Evolutionary conservation across 2,797 vertebrate species (phyloP), one percentile per base, ranked within the genome.

Genomic region (Acrocephalus scirpaceus): DNA sequence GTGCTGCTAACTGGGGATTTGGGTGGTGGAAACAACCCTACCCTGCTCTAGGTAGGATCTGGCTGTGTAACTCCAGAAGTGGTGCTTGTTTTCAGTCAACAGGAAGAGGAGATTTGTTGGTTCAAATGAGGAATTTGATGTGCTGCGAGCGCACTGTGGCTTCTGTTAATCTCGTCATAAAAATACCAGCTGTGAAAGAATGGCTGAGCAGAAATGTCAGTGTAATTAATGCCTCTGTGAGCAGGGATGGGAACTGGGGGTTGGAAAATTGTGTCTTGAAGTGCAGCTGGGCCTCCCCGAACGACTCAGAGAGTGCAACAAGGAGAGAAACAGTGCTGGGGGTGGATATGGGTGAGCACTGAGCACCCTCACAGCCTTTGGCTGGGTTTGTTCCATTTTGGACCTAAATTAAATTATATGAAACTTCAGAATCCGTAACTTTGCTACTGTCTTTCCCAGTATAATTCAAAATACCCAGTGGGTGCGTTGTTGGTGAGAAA

Each of bases 111-210:
- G 77, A 72, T 93, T 42, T 82, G 57, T 87, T 75, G n/a, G 53
- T 25, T 87, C 26, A 86, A 23, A 53, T 2, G 45, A 45, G 42
- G 74, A 64, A 32, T 58, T 83, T 47, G 50, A 19, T n/a, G 60
- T 44, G 77, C 83, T 88, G 64, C 2, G 9, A 66, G 86, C 0
- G 13, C 11, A 3, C 75, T 83, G 54, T 78, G 90, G 84, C 71
- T 93, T 75, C 84, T 93, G 75, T 56, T 91, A 60, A 89, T 93
- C 87, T 82, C 0, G 2, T 76, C 65, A 9, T 89, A 74, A 95
- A 91, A 91, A 88, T 76, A 44, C 69, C 69, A 34, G 72, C 85
- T 90, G 88, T 74, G 50, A 54, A 65, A 67, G 65, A 77, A n/a
- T 34, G 27, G 81, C 81, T 69, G 19, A 65, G 51, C 61, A 82